phyloP scores from a whole-genome alignment of 2,888 invertebrate species.

The Meandrusa payeni region DNA sequence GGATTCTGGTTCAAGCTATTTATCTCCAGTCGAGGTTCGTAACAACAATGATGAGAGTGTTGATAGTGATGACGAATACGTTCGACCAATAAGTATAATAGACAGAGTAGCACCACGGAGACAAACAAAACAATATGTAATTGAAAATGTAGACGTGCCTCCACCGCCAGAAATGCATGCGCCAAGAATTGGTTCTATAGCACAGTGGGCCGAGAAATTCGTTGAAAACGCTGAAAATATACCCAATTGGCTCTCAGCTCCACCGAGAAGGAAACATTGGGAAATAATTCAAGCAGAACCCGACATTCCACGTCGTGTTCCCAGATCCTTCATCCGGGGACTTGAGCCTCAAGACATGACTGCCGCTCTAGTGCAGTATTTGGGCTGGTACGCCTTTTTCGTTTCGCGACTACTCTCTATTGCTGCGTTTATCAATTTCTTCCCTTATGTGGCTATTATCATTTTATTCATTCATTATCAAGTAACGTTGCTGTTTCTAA shows the following conservation, averaged over 20 bases:
- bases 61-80: conserved; percentile 65
- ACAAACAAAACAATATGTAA: conserved; percentile 49
- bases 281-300: conserved; percentile 59
- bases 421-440: conserved; percentile 85
- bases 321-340: conserved; percentile 80
- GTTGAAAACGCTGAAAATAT: conserved; percentile 79
- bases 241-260: conserved; percentile 73
- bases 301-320: conserved; percentile 60
- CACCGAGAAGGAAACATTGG: conserved; percentile 62
- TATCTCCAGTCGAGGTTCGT: conserved; percentile 40
- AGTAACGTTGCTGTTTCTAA: conserved; percentile 83
- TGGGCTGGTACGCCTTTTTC: conserved; percentile 90
- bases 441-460: conserved; percentile 81
- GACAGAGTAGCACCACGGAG: conserved; percentile 61
- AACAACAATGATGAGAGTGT: conserved; percentile 29
- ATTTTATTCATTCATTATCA: conserved; percentile 83
- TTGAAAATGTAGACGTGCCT: conserved; percentile 66
- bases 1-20: conserved; percentile 56
- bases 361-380: conserved; percentile 84
- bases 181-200: conserved; percentile 61
- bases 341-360: conserved; percentile 88
- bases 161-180: conserved; percentile 72
- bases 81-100: conserved; percentile 59
- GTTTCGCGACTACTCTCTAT: conserved; percentile 86
- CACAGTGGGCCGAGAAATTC: conserved; percentile 72